These are phyloP conservation scores for Pentalonia nigronervosa DNA, from an alignment of 1,140 invertebrate genomes.

Conservation along the genomic window DNA sequence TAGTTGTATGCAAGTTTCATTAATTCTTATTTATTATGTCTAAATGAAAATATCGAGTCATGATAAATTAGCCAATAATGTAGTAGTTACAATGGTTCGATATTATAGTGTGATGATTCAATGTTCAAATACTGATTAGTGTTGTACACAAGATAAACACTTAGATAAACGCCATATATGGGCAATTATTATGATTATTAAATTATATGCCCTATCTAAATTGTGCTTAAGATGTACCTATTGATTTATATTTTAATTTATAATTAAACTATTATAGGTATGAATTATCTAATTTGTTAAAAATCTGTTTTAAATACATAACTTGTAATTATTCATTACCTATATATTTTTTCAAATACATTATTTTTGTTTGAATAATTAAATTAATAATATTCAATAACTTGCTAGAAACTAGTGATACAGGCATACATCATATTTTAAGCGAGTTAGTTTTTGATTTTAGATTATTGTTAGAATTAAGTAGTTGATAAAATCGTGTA, in stretches of 20 bases:
- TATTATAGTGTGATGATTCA: conserved; percentile 52
- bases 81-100: conserved; percentile 42
- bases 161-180: not conserved
- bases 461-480: not conserved
- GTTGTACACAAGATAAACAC: conserved; percentile 38
- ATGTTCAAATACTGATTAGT: conserved; percentile 47
- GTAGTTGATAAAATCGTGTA: not conserved
- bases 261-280: not conserved
- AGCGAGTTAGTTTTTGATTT: not conserved
- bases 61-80: conserved; percentile 22
- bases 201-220: conserved; percentile 19
- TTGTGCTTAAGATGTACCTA: conserved; percentile 9
- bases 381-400: not conserved
- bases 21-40: not conserved
- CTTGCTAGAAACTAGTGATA: not conserved
- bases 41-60: not conserved
- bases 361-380: not conserved
- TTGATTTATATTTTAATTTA: not conserved
- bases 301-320: not conserved
- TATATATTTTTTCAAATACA: not conserved
- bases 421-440: not conserved
- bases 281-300: not conserved
- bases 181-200: conserved; percentile 30
- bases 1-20: not conserved
- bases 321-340: not conserved